Conservation (phyloP, 2,888 invertebrate species). For the Choreutis nemorana region DNA sequence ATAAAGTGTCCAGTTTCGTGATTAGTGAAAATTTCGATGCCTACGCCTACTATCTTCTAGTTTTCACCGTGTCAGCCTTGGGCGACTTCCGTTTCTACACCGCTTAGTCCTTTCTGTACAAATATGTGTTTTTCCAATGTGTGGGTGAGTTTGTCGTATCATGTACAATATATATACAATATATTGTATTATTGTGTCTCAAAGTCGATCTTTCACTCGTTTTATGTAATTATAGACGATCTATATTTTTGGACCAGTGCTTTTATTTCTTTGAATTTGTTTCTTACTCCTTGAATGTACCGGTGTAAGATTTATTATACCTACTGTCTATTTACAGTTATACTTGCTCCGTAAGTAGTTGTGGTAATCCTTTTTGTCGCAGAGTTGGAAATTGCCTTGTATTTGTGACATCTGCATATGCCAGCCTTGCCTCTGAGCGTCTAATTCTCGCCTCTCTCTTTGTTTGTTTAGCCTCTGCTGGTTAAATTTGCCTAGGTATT, state of each 20-base stretch:
- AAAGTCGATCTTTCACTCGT: slow-evolving; percentile 5
- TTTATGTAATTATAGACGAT: slow-evolving; percentile 3
- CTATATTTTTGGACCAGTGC: slow-evolving; percentile 13
- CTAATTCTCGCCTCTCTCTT: slow-evolving; percentile 6
- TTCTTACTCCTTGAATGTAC: no score
- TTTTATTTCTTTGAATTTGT: slow-evolving; percentile 11
- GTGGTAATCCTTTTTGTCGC: slow-evolving; percentile 5
- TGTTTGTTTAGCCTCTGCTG: slow-evolving; percentile 5
- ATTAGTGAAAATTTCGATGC: slow-evolving; percentile 6
- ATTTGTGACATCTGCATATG: slow-evolving; percentile 8
- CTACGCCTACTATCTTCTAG: slow-evolving; percentile 6
- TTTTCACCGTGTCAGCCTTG: slow-evolving; percentile 5
- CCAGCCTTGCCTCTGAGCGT: slow-evolving; percentile 7
- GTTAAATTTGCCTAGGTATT: slow-evolving; percentile 7
- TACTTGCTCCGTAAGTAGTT: slow-evolving; percentile 5
- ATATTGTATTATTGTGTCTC: slow-evolving; percentile 4
- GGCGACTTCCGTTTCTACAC: slow-evolving; percentile 4
- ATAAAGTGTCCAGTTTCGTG: slow-evolving; percentile 6
- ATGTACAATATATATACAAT: no score
- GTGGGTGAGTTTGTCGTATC: slow-evolving; percentile 7
- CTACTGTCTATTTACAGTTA: slow-evolving; percentile 1
- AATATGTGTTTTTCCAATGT: slow-evolving; percentile 6
- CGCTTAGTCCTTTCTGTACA: slow-evolving; percentile 4
- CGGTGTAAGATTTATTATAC: no score
- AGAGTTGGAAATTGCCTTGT: slow-evolving; percentile 5